These are phyloP conservation scores for Baccha elongata DNA, from an alignment of 2,888 invertebrate genomes.

Conservation along the genomic window DNA sequence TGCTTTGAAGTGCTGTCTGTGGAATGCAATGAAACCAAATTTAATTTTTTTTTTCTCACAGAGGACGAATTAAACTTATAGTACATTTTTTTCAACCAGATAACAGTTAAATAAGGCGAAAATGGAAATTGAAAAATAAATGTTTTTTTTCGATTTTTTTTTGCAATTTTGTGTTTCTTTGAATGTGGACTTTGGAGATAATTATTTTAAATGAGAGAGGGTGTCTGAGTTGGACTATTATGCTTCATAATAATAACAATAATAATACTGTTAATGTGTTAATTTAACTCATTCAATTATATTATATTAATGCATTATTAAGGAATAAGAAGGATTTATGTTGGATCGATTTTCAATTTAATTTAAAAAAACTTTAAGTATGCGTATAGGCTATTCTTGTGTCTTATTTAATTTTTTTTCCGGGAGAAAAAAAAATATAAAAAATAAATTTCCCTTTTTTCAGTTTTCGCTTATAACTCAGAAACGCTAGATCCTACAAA, in stretches of 20 bases:
- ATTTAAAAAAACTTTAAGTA: no score
- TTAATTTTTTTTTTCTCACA: constrained; percentile 23
- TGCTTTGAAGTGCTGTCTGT: constrained; percentile 49
- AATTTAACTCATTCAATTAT: no score
- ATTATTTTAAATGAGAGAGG: constrained; percentile 62
- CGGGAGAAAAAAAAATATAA: no score
- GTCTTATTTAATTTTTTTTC: no score
- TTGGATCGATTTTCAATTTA: no score
- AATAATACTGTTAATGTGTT: no score
- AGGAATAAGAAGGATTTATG: no score
- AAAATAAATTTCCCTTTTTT: no score
- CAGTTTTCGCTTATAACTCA: no score
- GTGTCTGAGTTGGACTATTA: constrained; percentile 33
- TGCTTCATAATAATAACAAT: constrained; percentile 6
- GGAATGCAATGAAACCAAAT: constrained; percentile 59
- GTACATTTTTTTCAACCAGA: constrained; percentile 60
- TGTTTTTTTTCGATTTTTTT: background rate
- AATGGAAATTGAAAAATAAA: constrained; percentile 45
- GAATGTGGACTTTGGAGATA: constrained; percentile 47
- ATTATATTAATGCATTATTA: no score
- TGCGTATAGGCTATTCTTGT: no score
- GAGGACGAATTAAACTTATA: constrained; percentile 52
- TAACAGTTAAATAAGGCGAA: constrained; percentile 54
- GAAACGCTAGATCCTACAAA: no score
- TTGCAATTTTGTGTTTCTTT: constrained; percentile 6